These are phyloP conservation scores for Rana temporaria DNA, from an alignment of 2,113 vertebrate species.

Conservation along the genomic window DNA sequence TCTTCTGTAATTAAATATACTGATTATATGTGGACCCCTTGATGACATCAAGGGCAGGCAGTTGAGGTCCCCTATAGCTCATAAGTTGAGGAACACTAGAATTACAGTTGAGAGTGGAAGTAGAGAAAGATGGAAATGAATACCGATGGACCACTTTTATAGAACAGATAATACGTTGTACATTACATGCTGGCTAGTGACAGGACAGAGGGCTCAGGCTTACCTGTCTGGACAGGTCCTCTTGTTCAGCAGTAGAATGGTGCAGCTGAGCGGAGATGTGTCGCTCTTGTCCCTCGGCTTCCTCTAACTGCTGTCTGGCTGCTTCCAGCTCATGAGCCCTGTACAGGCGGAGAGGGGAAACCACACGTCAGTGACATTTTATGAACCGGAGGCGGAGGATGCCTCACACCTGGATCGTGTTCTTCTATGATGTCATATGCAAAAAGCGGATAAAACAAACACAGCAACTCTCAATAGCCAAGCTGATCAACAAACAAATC, in stretches of 20 bases:
- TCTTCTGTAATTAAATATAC: too few species aligned
- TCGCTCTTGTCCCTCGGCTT: constrained; percentile 60
- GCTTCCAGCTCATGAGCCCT: constrained; percentile 64
- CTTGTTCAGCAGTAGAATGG: constrained; percentile 40
- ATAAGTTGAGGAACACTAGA: too few species aligned
- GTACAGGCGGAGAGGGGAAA: constrained; percentile 47
- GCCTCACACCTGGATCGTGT: constrained; percentile 1
- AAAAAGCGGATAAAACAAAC: neutral
- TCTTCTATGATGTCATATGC: neutral
- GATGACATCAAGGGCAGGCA: too few species aligned
- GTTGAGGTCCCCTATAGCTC: too few species aligned
- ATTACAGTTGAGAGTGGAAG: too few species aligned
- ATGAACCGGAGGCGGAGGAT: neutral
- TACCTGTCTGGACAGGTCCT: constrained; percentile 58
- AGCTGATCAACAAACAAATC: neutral
- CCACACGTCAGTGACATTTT: constrained; percentile 62
- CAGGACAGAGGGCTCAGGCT: neutral
- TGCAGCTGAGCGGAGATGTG: constrained; percentile 56
- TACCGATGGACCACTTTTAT: too few species aligned
- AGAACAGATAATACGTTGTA: too few species aligned
- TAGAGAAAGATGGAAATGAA: too few species aligned
- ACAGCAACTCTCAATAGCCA: neutral
- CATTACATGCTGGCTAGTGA: too few species aligned
- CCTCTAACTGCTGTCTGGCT: constrained; percentile 61
- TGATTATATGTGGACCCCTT: too few species aligned